Evolutionary conservation across 2,888 invertebrate species (phyloP), one percentile per base, ranked within the genome.

Genomic region (Conchocele bisecta): DNA sequence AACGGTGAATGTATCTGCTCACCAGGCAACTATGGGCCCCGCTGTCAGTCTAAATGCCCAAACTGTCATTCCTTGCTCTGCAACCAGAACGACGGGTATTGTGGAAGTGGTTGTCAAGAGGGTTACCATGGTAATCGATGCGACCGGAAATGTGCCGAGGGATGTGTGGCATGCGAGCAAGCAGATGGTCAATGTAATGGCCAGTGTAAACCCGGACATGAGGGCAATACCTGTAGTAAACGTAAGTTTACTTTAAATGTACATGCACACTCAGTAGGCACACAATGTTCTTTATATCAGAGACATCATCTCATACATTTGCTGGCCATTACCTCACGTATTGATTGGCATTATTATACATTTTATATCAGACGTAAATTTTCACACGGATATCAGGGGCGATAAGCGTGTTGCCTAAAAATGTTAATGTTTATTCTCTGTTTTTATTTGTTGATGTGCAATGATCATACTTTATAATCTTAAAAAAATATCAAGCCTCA

Each of bases 81-180:
- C 22, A 22, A 28, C 3, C n/a, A 9, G n/a, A n/a, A 17, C 7
- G 22, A 26, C 22, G 48, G 48, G 22, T n/a, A 6, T n/a, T 48
- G 48, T 13, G 6, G 6, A n/a, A n/a, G n/a, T 28, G 22, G 13
- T 2, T 74, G 74, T 20, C 51, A 39, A 17, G 5, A 26, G 26
- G 69, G 74, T 44, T 75, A 57, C 68, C 42, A 65, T 50, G 65
- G 68, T 4, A 17, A 39, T 3, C 20, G 28, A n/a, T 74, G 68
- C 33, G 29, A 48, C n/a, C 28, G 41, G 24, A 11, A 2, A 15
- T 74, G 74, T 37, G 42, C 39, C 9, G 17, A 7, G 29, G 53
- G 41, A 13, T 74, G 74, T 39, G 15, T 15, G 1, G 26, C 28
- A 48, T 48, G 48, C 15, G 7, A 26, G 4, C 48, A 48, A 56